A percentile compares a stretch with the other conserved stretches of the same genome.
Conservation (phyloP, 1,140 invertebrate species). For the Sarcophaga bullata region DNA sequence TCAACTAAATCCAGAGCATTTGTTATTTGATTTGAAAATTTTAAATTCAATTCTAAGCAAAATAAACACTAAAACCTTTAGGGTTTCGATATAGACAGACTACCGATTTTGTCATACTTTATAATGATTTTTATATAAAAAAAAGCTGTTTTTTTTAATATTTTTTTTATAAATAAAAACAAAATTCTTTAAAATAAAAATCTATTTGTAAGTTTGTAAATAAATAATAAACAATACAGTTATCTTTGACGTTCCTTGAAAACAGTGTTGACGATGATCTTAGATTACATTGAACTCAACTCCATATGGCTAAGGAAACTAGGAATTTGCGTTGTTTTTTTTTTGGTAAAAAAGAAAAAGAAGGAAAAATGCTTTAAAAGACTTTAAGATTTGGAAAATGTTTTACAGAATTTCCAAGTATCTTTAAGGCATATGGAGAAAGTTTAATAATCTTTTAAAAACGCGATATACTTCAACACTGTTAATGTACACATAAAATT, state of each 20-base stretch:
- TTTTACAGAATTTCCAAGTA: neutral
- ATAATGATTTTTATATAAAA: neutral
- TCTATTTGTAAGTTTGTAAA: constrained; percentile 39
- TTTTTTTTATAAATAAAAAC: neutral
- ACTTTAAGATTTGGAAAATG: neutral
- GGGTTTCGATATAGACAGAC: too few relatives aligned
- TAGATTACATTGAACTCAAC: neutral
- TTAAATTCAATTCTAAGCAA: too few relatives aligned
- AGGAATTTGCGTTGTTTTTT: neutral
- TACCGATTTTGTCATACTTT: too few relatives aligned
- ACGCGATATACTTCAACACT: constrained; percentile 26
- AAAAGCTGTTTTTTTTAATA: neutral
- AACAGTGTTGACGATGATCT: constrained; percentile 36
- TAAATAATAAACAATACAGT: constrained; percentile 40
- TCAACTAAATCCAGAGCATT: too few relatives aligned
- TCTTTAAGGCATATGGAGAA: neutral
- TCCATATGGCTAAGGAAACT: neutral
- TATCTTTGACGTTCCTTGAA: constrained; percentile 39
- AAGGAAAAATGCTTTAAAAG: neutral
- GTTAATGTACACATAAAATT: constrained; percentile 35
- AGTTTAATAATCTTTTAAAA: constrained; percentile 26
- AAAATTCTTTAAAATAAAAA: constrained; percentile 2
- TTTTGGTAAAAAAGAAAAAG: neutral
- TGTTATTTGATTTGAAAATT: too few relatives aligned
- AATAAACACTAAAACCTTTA: too few relatives aligned